Base-by-base conservation (phyloP, 2,113 vertebrate genomes). In the Engystomops pustulosus region DNA sequence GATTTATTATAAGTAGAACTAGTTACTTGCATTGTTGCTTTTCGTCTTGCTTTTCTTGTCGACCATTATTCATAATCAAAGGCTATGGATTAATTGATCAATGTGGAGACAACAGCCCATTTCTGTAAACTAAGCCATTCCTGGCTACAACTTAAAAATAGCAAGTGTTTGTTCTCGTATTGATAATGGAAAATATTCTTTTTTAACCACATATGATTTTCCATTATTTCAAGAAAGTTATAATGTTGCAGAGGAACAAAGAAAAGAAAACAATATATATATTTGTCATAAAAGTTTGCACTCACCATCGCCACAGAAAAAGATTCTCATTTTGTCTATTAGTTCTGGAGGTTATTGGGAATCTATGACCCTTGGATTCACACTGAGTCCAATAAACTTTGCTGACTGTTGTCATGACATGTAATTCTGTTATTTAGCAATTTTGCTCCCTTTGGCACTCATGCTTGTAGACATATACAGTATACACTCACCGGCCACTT, bases 11-110 rank as follows among this genome's bases (percentile, higher is more conserved):
- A 77, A 77, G 51, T 77, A 41, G 34, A 27, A 58, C 34, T 77
- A 58, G 75, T 77, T 77, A 77, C 30, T n/a, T 41, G 14, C 34
- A 58, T 77, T 77, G 51, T 58, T 77, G 51, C 30, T 58, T 74
- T 74, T 74, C 49, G 70, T 74, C 44, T 74, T 74, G 6, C 25
- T 5, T 38, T 58, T 58, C 25, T 53, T 23, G 51, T 77, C 75
- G 58, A 77, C 75, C 51, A 58, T 77, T 77, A 38, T 77, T 77
- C 51, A 58, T 77, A 77, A 55, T 55, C 74, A 77, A 51, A 23
- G 34, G 9, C 32, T 58, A 77, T 77, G n/a, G 75, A 77, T 58
- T 77, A 77, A 77, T 58, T 77, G 51, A 58, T 77, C 32, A 58
- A 55, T 77, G 27, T 58, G 51, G 7, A 55, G 20, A 41, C 75